Base-by-base conservation (phyloP, 1,140 invertebrate genomes). In the Aethina tumida region DNA sequence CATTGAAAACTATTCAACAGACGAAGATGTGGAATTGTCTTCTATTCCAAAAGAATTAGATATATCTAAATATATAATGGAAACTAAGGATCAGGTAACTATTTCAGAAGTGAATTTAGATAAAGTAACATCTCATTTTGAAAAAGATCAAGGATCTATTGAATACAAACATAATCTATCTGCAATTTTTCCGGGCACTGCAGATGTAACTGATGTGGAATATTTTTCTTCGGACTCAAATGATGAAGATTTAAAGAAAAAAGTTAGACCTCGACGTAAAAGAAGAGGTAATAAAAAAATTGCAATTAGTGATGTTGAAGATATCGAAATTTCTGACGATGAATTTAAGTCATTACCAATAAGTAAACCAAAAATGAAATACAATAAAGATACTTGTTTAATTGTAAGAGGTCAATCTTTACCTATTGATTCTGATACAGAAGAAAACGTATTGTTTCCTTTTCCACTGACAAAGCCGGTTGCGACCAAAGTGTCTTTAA, bases 261-360 rank as follows among this genome's bases (percentile, higher is more conserved):
- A 45, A 16, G 17, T 2, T 10, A 46, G 34, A 34, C 22, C 12
- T 10, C 15, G 26, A 31, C 28, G 39, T 14, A 26, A 35, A 12
- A 7, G 29, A 12, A 38, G 27, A 25, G n/a, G 20, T 8, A 30
- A 21, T 19, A 59, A 62, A 20, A 62, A 61, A 20, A 55, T 55
- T 4, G 21, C 61, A 4, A 7, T 27, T 3, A 71, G 68, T 4
- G 69, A 71, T 44, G 46, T 67, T 13, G 69, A 71, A 50, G 62
- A 67, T 49, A 47, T 70, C 7, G 58, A 69, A 24, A 54, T 65
- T 28, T 68, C 66, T 4, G 64, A 58, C 16, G 53, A 55, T 19
- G 66, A 67, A n/a, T n/a, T n/a, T n/a, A n/a, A 32, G 35, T 13
- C 24, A 22, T 29, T 19, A 16, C 14, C 14, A 41, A 20, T 26